Percentiles rank a stretch among this genome's conserved stretches.
phyloP scores from a whole-genome alignment of 2,888 invertebrate species.

The Biston betularia region DNA sequence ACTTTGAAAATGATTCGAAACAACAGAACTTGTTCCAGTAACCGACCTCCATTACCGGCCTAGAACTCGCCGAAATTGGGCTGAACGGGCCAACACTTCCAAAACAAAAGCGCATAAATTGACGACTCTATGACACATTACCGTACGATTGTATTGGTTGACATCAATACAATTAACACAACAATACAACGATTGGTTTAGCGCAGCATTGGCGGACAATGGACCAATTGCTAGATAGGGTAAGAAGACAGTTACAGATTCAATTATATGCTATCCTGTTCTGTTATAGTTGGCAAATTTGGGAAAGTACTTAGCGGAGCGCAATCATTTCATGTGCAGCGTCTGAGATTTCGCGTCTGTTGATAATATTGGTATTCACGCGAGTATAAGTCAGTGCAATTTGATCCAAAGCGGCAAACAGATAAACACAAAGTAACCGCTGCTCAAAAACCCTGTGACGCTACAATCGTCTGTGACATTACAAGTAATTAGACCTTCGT shows the following conservation, averaged over 20 bases:
- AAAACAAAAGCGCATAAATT: background rate
- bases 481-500: too few species aligned
- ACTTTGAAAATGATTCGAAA: conserved; percentile 95
- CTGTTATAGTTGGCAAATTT: background rate
- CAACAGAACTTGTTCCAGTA: conserved; percentile 89
- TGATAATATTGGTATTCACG: too few species aligned
- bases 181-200: too few species aligned
- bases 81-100: background rate
- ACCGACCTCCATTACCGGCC: conserved; percentile 5
- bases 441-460: too few species aligned
- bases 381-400: too few species aligned
- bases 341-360: too few species aligned
- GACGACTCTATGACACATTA: background rate
- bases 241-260: background rate
- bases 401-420: too few species aligned
- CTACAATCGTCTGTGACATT: too few species aligned
- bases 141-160: background rate
- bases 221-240: background rate
- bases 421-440: too few species aligned
- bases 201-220: background rate
- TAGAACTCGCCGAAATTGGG: background rate
- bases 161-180: too few species aligned
- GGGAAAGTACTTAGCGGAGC: background rate
- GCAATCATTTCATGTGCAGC: too few species aligned
- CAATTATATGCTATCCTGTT: background rate